A percentile compares a stretch with the other conserved stretches of the same genome.
Evolutionary conservation across 2,113 vertebrate genomes (phyloP).

Genomic region (Podarcis cretensis): DNA sequence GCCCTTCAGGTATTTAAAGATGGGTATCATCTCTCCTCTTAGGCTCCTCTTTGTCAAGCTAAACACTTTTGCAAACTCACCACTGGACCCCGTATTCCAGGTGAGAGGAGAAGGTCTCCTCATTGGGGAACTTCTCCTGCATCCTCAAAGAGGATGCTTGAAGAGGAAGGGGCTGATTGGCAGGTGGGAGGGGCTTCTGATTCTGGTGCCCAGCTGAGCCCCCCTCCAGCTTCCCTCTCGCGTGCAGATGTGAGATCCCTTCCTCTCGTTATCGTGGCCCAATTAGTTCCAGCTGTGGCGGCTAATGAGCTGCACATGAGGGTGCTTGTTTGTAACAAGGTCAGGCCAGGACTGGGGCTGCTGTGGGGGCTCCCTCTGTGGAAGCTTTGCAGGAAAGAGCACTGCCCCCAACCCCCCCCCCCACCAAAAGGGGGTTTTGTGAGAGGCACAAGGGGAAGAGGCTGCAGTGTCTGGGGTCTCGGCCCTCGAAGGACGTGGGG

Average conservation of each 20-base stretch:
- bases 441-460: neutral
- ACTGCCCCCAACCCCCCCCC: neutral
- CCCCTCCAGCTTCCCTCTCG: neutral
- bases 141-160: too few species aligned
- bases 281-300: neutral
- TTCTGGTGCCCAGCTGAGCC: neutral
- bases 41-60: too few species aligned
- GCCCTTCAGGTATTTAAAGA: too few species aligned
- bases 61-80: too few species aligned
- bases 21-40: too few species aligned
- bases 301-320: neutral
- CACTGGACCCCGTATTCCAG: neutral
- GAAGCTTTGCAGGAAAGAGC: neutral
- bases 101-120: neutral
- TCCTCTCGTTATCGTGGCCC: too few species aligned
- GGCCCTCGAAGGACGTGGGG: too few species aligned
- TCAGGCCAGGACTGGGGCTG: neutral
- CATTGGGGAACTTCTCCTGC: neutral
- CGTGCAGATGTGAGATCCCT: neutral
- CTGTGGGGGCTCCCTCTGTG: neutral
- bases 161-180: too few species aligned
- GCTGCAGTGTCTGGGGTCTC: too few species aligned
- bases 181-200: neutral
- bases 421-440: neutral
- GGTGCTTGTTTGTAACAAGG: neutral